Percentiles rank a stretch among this genome's conserved stretches.
These are phyloP conservation scores for Psilopogon haemacephalus DNA, from an alignment of 2,113 vertebrate species.

Conservation along the genomic window DNA sequence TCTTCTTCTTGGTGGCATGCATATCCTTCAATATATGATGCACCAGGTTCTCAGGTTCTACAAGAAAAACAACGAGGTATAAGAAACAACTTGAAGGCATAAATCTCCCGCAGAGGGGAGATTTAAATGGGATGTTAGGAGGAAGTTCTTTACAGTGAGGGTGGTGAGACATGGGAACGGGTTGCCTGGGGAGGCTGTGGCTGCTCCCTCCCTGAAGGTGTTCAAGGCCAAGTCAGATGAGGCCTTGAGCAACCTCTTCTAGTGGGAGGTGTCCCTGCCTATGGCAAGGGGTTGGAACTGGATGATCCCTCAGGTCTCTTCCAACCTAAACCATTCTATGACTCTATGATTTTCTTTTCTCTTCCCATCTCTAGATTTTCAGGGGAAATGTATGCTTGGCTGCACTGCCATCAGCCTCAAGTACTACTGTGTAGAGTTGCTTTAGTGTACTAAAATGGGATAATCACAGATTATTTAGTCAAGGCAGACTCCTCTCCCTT, in stretches of 20 bases:
- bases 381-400: not conserved
- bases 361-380: not conserved
- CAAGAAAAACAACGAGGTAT: not conserved
- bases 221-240: too few species aligned
- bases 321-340: too few species aligned
- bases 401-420: not conserved
- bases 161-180: too few species aligned
- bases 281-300: too few species aligned
- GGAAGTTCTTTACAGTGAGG: too few species aligned
- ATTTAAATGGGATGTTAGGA: too few species aligned
- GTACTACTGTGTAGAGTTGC: not conserved
- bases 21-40: constrained; percentile 93
- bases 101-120: too few species aligned
- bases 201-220: too few species aligned
- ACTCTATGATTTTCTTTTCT: not conserved
- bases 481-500: not conserved
- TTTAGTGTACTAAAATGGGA: not conserved
- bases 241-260: too few species aligned
- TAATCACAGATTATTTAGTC: not conserved
- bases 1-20: constrained; percentile 89
- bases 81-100: not conserved
- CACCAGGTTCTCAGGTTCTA: constrained; percentile 90
- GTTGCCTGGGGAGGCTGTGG: too few species aligned
- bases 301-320: too few species aligned
- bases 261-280: too few species aligned